Conservation (phyloP, 2,888 invertebrate species). For the Dynastes maya region DNA sequence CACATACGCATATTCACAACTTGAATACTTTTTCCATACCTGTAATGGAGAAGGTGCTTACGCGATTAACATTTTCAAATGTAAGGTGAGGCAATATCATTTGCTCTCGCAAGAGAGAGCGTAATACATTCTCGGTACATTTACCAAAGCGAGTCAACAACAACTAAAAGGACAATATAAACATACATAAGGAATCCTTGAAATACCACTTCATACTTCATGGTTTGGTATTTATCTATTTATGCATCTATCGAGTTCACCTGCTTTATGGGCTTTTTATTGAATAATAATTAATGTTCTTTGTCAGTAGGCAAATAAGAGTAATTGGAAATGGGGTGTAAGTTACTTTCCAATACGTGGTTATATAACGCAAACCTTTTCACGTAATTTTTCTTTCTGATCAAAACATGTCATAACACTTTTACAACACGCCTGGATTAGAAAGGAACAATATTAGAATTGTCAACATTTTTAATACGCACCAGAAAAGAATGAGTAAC, state of each 20-base stretch:
- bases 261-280: slow-evolving; percentile 15
- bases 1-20: neutral
- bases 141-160: neutral
- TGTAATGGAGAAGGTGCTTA: neutral
- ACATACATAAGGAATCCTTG: slow-evolving; percentile 23
- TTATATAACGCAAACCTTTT: slow-evolving; percentile 31
- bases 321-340: slow-evolving; percentile 16
- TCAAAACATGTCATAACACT: slow-evolving; percentile 4
- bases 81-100: slow-evolving; percentile 32
- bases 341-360: slow-evolving; percentile 2
- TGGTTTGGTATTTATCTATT: slow-evolving; percentile 30
- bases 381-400: neutral
- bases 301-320: slow-evolving; percentile 21
- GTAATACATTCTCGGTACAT: no score
- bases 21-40: slow-evolving; percentile 1
- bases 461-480: neutral
- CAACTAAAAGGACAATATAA: slow-evolving; percentile 24
- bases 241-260: slow-evolving; percentile 5
- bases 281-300: slow-evolving; percentile 26
- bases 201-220: slow-evolving; percentile 18
- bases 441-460: slow-evolving; percentile 2
- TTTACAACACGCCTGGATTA: neutral
- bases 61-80: neutral
- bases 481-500: no score
- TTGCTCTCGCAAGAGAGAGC: neutral